Base-by-base conservation (phyloP, 2,888 invertebrate species). In the Clitarchus hookeri region DNA sequence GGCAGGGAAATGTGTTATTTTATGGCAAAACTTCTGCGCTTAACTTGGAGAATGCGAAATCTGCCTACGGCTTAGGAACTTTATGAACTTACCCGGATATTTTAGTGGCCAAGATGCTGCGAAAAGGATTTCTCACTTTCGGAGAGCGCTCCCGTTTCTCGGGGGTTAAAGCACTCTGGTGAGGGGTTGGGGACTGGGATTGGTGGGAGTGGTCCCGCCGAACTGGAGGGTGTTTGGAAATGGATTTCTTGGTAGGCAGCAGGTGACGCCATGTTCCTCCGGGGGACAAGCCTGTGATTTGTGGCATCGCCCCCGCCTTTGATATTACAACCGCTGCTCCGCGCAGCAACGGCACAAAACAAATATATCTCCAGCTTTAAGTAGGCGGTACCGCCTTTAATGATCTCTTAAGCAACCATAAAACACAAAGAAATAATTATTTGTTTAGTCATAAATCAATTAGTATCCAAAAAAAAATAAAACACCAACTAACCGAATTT, bases 241-340 rank as follows among this genome's bases (percentile, higher is more conserved):
- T 65, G 65, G 65, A 65, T 65, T n/a, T 65, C 65, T 65, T n/a
- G 65, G 65, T n/a, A n/a, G 65, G 65, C 65, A 19, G 65, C 65
- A 65, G 65, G 65, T 65, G 65, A 65, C 65, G 65, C 65, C 23
- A 65, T 19, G 48, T 48, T 48, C 65, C 65, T 65, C 65, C 65
- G 2, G 23, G 65, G 65, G 65, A 65, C 65, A 65, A 65, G 65
- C 65, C 65, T 48, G 65, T 65, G 65, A 65, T 65, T 65, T 65
- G 65, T 65, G 65, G 65, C 65, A n/a, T 65, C 65, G 65, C n/a
- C 65, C n/a, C n/a, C 65, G 65, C 65, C 65, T 65, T 65, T 65
- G 23, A 65, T 65, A 65, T 65, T 65, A n/a, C 65, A 65, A 8
- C 65, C 12, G 12, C n/a, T 8, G 19, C n/a, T 65, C 23, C 23